Percentiles rank a stretch among this genome's conserved stretches.
Conservation (phyloP, 2,888 invertebrate species). For the Hartigia nigra region DNA sequence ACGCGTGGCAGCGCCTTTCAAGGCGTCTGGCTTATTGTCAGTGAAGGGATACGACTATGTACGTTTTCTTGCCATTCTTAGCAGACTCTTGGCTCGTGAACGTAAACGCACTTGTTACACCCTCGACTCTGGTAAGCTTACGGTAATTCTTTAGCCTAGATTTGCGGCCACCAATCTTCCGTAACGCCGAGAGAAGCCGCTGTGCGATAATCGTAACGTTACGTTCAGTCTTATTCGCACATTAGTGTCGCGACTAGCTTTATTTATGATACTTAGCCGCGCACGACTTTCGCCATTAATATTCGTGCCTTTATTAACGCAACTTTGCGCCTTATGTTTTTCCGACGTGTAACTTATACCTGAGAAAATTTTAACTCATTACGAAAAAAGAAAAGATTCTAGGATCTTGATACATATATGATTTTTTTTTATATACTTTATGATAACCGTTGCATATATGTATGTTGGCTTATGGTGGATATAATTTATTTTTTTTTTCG, state of each 20-base stretch:
- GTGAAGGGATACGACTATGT: not conserved
- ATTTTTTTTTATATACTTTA: too few species aligned
- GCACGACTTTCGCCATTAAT: not conserved
- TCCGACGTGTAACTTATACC: not conserved
- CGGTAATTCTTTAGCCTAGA: not conserved
- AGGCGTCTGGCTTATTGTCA: not conserved
- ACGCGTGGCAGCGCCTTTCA: constrained; percentile 1
- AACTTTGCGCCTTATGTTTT: not conserved
- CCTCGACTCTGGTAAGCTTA: not conserved
- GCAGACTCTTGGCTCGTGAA: not conserved
- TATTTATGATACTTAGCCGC: not conserved
- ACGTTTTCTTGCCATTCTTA: not conserved
- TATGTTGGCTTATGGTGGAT: too few species aligned
- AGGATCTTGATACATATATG: too few species aligned
- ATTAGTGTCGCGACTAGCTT: not conserved
- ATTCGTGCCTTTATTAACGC: not conserved
- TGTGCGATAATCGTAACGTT: not conserved
- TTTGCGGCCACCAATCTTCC: not conserved
- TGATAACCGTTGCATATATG: accelerated
- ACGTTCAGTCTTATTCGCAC: not conserved
- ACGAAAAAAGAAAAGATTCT: too few species aligned
- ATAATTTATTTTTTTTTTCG: not conserved
- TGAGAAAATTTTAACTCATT: not conserved
- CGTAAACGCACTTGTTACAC: not conserved
- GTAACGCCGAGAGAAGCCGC: not conserved